Percentiles rank a stretch among this genome's conserved stretches.
These are phyloP conservation scores for Emydocephalus ijimae DNA, from an alignment of 2,113 vertebrate species.

Conservation along the genomic window DNA sequence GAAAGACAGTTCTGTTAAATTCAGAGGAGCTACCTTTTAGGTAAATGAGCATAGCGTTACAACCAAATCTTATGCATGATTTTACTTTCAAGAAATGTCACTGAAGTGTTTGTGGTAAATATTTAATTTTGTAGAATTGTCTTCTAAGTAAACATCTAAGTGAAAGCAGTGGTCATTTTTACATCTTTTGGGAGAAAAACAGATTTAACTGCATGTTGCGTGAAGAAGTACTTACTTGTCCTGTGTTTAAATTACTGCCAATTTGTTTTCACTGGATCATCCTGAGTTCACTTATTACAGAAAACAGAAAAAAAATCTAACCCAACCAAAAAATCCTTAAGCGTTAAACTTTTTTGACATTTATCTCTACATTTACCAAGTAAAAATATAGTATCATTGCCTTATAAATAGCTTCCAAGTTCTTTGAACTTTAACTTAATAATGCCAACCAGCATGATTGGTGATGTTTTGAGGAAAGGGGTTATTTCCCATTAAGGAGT, in stretches of 20 bases:
- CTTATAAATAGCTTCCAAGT: background rate
- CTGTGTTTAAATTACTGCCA: background rate
- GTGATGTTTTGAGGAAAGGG: background rate
- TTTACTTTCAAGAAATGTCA: background rate
- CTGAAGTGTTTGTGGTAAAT: background rate
- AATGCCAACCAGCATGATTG: background rate
- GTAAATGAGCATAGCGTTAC: background rate
- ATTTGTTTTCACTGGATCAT: background rate
- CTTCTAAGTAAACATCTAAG: background rate
- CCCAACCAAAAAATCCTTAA: background rate
- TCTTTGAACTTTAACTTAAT: background rate
- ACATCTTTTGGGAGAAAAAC: background rate
- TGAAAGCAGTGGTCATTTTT: background rate
- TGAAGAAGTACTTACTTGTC: background rate
- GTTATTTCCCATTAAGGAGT: background rate
- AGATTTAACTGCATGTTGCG: background rate
- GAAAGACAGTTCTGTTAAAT: background rate
- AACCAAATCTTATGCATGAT: background rate
- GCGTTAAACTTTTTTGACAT: background rate
- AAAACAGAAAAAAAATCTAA: background rate
- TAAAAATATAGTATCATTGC: background rate
- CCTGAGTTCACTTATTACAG: background rate
- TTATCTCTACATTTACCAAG: background rate
- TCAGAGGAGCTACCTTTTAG: background rate
- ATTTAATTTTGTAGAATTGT: background rate